Evolutionary conservation across 2,888 invertebrate genomes (phyloP), one percentile per base, ranked within the genome.

Genomic region (Bimastos eiseni): DNA sequence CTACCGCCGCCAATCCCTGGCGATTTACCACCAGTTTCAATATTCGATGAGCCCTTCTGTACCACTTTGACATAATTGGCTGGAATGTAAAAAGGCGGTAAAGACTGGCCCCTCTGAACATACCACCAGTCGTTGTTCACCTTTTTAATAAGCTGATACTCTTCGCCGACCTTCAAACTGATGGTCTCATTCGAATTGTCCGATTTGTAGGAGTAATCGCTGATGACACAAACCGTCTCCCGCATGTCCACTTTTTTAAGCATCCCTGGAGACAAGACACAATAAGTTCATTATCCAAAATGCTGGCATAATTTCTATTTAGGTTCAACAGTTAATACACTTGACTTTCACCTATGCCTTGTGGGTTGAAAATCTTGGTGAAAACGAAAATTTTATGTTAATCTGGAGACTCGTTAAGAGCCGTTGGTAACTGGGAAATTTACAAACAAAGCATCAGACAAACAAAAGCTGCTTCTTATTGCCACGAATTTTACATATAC

Each of bases 81-180:
- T 30, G 90, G 90, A 19, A 90, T 30, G 55, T 88, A 90, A 33
- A 90, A 36, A 13, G 84, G 41, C 13, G 84, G 41, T 24, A 33
- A 49, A 33, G 38, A 34, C 24, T 30, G 15, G 36, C 37, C 17
- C 44, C 41, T 90, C 88, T 90, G 38, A 21, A 90, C 90, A 24
- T 44, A 90, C 86, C 86, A 90, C 90, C 90, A 90, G 13, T 88
- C 49, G 13, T 38, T 19, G 88, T 88, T 90, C 33, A 86, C 84
- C 44, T 88, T 90, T 24, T 34, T 49, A 15, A 90, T 33, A 13
- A 90, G 88, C 13, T 44, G 34, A 36, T 90, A 90, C n/a, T 90
- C 90, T 8, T 90, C 90, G n/a, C 90, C 90, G 24, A 49, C 36
- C 44, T 41, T 88, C 34, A 90, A 44, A 33, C 24, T 34, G 24